Conservation (phyloP, 2,797 vertebrate species). For the Acanthurus leucopareius region DNA sequence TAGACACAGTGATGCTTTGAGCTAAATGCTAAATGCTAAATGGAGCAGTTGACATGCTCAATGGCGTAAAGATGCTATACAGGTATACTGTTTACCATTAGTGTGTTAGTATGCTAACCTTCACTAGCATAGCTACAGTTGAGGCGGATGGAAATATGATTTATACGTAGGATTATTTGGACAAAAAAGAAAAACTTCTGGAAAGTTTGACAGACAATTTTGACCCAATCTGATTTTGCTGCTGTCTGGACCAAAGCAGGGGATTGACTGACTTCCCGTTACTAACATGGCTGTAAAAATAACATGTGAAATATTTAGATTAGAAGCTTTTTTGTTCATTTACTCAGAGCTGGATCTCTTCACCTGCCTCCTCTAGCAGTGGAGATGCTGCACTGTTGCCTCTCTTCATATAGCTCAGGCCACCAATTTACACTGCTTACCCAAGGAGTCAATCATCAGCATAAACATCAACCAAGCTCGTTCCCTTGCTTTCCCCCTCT, state of each 20-base stretch:
- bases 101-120: background rate
- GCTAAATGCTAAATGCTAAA: background rate
- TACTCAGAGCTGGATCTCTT: conserved; percentile 30
- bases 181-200: no score
- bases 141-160: background rate
- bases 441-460: conserved; percentile 75
- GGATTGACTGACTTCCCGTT: background rate
- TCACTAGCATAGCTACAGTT: background rate
- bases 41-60: background rate
- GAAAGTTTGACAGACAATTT: background rate
- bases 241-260: background rate
- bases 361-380: conserved; percentile 37
- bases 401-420: conserved; percentile 62
- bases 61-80: background rate
- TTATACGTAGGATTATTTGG: no score
- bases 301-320: conserved; percentile 11
- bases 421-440: conserved; percentile 81
- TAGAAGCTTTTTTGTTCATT: conserved; percentile 31
- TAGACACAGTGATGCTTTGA: background rate
- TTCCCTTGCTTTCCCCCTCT: conserved; percentile 40
- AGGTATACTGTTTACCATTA: background rate
- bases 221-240: background rate
- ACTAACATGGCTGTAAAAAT: background rate
- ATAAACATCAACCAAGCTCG: conserved; percentile 74
- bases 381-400: conserved; percentile 61